Conservation (phyloP, 2,113 vertebrate genomes). For the Anolis sagrei region DNA sequence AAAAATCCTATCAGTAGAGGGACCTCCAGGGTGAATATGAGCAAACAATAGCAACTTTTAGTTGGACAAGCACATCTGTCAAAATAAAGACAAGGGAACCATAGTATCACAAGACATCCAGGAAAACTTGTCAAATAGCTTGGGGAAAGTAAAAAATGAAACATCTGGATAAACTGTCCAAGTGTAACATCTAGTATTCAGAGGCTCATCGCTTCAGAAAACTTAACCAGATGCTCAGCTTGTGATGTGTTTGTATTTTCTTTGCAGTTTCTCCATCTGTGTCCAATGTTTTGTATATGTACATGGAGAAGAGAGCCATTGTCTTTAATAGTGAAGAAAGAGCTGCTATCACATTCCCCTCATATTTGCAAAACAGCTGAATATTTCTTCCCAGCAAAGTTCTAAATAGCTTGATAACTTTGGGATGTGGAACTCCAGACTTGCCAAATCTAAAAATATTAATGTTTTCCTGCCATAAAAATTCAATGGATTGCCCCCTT, state of each 20-base stretch:
- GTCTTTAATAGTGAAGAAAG: not conserved
- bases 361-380: not conserved
- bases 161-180: constrained; percentile 18
- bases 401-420: not conserved
- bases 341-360: not conserved
- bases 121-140: not conserved
- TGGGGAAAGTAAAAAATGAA: not conserved
- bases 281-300: not conserved
- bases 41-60: not conserved
- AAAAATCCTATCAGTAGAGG: not conserved
- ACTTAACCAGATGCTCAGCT: constrained; percentile 16
- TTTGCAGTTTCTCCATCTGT: not conserved
- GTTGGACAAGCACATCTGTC: constrained; percentile 7
- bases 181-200: constrained; percentile 4
- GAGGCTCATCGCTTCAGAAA: not conserved
- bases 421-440: not conserved
- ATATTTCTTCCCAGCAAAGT: not conserved
- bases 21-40: not conserved
- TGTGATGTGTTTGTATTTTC: not conserved
- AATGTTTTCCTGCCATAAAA: not conserved
- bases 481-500: not conserved
- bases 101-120: not conserved
- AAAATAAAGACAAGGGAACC: not conserved
- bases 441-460: not conserved
- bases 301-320: not conserved